Evolutionary conservation across 2,888 invertebrate species (phyloP).

Genomic region (Coenonympha glycerion): DNA sequence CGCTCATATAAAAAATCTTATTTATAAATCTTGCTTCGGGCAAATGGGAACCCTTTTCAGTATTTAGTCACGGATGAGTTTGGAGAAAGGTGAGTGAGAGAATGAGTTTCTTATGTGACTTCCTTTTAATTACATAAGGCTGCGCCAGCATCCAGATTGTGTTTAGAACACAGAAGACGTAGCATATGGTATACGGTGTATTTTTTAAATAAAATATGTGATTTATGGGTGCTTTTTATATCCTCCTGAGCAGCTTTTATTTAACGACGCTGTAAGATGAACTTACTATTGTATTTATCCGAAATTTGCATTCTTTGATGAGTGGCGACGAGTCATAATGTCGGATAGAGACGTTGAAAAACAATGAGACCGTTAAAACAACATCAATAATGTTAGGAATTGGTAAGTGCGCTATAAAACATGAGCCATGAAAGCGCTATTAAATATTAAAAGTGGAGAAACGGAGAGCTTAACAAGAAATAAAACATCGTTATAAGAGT

Average conservation of each 20-base stretch:
- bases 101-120: conserved; percentile 39
- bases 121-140: conserved; percentile 51
- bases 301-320: conserved; percentile 10
- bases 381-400: conserved; percentile 66
- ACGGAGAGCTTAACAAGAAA: conserved; percentile 76
- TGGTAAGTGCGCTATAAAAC: conserved; percentile 73
- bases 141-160: conserved; percentile 34
- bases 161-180: conserved; percentile 47
- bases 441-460: conserved; percentile 77
- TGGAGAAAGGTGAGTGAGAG: conserved; percentile 52
- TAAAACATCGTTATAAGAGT: conserved; percentile 74
- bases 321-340: conserved; percentile 9
- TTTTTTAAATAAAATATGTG: not conserved
- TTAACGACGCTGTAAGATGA: too few relatives aligned
- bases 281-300: too few relatives aligned
- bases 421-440: conserved; percentile 73
- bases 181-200: conserved; percentile 50
- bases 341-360: conserved; percentile 37
- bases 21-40: conserved; percentile 63
- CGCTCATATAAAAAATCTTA: conserved; percentile 61
- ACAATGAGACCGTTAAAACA: conserved; percentile 53
- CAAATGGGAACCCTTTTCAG: conserved; percentile 58
- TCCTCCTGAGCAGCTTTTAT: not conserved
- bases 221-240: not conserved
- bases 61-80: conserved; percentile 64